Percentiles rank a stretch among this genome's conserved stretches.
Evolutionary conservation across 2,113 vertebrate genomes (phyloP).

Genomic region (Cranoglanis bouderius): DNA sequence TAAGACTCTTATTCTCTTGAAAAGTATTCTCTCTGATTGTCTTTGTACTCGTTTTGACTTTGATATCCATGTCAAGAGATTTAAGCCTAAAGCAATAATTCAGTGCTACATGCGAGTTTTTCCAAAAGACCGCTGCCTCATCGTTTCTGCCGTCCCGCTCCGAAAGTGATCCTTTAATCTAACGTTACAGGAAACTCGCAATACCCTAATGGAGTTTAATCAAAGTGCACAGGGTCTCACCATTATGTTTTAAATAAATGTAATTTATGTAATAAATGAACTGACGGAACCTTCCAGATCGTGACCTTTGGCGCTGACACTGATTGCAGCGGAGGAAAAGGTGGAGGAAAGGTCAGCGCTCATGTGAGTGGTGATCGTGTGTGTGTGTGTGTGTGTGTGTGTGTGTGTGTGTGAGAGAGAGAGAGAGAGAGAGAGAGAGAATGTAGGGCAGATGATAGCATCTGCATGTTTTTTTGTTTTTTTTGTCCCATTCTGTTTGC

Average conservation of each 20-base stretch:
- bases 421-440: not conserved
- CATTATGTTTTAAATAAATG: no score
- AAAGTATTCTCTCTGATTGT: not conserved
- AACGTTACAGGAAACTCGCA: not conserved
- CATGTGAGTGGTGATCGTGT: not conserved
- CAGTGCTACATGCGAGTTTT: not conserved
- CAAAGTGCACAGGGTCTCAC: not conserved
- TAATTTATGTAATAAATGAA: conserved; percentile 2
- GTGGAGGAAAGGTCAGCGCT: not conserved
- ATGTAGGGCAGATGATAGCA: not conserved
- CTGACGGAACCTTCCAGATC: conserved; percentile 3
- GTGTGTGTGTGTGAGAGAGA: no score
- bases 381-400: conserved; percentile 10
- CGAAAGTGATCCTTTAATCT: conserved; percentile 5
- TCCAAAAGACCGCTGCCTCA: not conserved
- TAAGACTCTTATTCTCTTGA: no score
- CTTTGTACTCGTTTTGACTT: not conserved
- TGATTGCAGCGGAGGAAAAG: not conserved
- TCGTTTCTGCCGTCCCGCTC: not conserved
- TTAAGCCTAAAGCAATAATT: not conserved
- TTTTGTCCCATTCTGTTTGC: conserved; percentile 21
- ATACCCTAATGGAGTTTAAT: conserved; percentile 30
- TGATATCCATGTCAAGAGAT: not conserved
- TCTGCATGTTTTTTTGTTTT: not conserved
- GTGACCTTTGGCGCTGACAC: not conserved